Conservation (phyloP, 2,888 invertebrate genomes). For the Lepidochrysops patricia region DNA sequence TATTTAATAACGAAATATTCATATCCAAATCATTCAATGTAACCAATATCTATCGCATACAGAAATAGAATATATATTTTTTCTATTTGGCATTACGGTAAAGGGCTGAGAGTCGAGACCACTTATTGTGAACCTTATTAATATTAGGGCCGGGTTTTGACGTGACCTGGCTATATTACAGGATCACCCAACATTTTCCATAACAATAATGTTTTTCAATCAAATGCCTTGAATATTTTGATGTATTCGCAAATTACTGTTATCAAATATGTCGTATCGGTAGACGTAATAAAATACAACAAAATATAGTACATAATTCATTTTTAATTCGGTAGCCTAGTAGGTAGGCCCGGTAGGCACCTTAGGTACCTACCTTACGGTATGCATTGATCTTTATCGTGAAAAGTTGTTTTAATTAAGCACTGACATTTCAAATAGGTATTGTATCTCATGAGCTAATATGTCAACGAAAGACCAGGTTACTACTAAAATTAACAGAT, state of each 20-base stretch:
- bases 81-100: background rate
- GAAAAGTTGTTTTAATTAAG: too few relatives aligned
- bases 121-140: background rate
- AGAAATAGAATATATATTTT: background rate
- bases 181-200: background rate
- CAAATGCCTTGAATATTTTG: background rate
- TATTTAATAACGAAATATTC: background rate
- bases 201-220: background rate
- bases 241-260: background rate
- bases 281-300: background rate
- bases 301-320: too few relatives aligned
- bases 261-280: too few relatives aligned
- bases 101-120: background rate
- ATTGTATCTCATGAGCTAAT: too few relatives aligned
- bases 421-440: too few relatives aligned
- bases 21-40: background rate
- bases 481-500: too few relatives aligned
- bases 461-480: too few relatives aligned
- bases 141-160: background rate
- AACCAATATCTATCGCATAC: background rate
- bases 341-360: too few relatives aligned
- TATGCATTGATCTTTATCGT: too few relatives aligned
- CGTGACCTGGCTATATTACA: background rate
- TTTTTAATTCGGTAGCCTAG: too few relatives aligned
- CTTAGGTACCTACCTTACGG: too few relatives aligned